Percentiles rank a stretch among this genome's conserved stretches.
Conservation (phyloP, 2,113 vertebrate genomes). For the Panthera uncia region DNA sequence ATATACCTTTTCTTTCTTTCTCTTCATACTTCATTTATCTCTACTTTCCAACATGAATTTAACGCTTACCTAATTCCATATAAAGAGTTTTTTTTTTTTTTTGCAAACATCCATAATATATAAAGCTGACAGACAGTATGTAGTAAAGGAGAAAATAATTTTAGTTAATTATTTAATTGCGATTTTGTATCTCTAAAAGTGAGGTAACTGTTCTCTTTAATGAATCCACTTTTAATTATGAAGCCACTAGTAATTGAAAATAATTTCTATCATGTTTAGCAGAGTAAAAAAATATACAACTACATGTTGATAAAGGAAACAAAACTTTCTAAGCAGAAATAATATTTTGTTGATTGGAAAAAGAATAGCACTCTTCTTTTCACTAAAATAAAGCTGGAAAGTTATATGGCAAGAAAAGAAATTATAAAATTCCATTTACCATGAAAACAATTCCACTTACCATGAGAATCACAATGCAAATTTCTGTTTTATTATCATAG, state of each 20-base stretch:
- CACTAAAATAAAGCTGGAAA: neutral
- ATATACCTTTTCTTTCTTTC: neutral
- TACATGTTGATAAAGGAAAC: neutral
- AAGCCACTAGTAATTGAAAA: neutral
- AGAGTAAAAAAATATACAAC: fast-evolving
- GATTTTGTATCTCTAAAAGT: neutral
- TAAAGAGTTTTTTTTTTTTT: neutral
- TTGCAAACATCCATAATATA: neutral
- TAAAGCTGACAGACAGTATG: neutral
- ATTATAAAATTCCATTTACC: neutral
- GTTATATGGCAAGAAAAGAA: neutral
- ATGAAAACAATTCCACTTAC: neutral
- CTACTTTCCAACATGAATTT: neutral
- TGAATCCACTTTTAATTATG: conserved; percentile 1
- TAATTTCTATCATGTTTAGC: neutral
- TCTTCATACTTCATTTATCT: neutral
- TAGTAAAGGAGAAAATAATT: neutral
- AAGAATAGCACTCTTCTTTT: neutral
- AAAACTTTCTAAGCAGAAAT: neutral
- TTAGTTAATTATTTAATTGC: neutral
- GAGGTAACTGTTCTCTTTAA: neutral
- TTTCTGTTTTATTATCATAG: neutral
- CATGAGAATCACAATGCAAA: neutral
- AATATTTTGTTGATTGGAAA: neutral
- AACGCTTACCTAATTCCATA: neutral